Percentiles rank a stretch among this genome's conserved stretches.
phyloP scores from a whole-genome alignment of 2,888 invertebrate species.

The Stenichneumon culpator region DNA sequence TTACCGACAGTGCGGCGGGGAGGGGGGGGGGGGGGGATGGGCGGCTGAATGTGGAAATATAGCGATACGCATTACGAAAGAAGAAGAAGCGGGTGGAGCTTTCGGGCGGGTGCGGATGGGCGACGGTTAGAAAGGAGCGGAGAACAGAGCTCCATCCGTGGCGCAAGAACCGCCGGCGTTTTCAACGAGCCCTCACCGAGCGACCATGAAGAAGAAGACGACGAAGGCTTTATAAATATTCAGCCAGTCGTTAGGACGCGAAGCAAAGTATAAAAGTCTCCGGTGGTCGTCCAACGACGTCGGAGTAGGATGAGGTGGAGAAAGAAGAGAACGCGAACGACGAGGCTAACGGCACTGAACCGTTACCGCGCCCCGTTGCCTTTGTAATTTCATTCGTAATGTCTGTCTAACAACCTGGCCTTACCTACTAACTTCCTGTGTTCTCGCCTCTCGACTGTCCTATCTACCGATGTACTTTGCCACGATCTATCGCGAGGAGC shows the following conservation, averaged over 20 bases:
- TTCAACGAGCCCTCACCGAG: conserved; percentile 40
- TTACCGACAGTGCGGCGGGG: conserved; percentile 5
- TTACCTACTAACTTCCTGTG: conserved; percentile 36
- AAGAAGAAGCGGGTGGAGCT: neutral
- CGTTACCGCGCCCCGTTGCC: conserved; percentile 72
- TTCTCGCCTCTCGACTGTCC: conserved; percentile 54
- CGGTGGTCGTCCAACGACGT: conserved; percentile 71
- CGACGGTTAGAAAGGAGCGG: conserved; percentile 36
- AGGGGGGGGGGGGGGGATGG: neutral
- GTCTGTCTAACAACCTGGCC: conserved; percentile 66
- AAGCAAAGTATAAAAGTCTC: conserved; percentile 77
- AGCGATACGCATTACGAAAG: conserved; percentile 52
- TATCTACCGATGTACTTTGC: conserved; percentile 28
- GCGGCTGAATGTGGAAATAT: conserved; percentile 33
- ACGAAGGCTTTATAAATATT: conserved; percentile 84
- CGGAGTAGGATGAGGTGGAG: conserved; percentile 54
- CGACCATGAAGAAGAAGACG: conserved; percentile 40
- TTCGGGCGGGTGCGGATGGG: conserved; percentile 37
- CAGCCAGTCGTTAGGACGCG: conserved; percentile 80
- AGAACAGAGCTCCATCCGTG: conserved; percentile 41
- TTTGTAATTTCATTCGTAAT: conserved; percentile 79
- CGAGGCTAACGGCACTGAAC: conserved; percentile 60
- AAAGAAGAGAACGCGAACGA: conserved; percentile 56
- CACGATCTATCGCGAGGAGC: conserved; percentile 64
- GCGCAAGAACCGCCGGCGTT: conserved; percentile 52